Conservation (phyloP, 2,797 vertebrate genomes). For the Aselliscus stoliczkanus region DNA sequence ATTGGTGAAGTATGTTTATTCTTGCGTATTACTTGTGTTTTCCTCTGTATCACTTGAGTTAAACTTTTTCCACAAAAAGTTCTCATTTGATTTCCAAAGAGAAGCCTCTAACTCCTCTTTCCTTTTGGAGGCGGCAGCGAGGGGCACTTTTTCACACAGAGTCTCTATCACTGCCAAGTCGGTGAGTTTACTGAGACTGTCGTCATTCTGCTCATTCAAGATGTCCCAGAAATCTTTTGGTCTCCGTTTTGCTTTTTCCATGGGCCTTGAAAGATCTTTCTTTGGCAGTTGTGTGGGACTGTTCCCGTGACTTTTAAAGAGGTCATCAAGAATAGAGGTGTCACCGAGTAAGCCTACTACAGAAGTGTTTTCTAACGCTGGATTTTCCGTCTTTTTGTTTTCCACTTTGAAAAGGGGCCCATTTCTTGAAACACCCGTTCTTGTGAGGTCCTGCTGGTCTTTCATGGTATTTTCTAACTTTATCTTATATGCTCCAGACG, state of each 20-base stretch:
- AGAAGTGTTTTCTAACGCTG: slow-evolving; percentile 67
- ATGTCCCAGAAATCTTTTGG: slow-evolving; percentile 97
- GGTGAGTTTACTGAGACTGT: slow-evolving; percentile 89
- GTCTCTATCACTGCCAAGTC: slow-evolving; percentile 89
- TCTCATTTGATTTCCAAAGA: slow-evolving; percentile 95
- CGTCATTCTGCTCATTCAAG: slow-evolving; percentile 90
- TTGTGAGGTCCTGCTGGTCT: slow-evolving; percentile 54
- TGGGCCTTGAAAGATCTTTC: slow-evolving; percentile 54
- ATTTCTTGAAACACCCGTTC: slow-evolving; percentile 51
- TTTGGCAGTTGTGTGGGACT: slow-evolving; percentile 50
- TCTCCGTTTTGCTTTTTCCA: slow-evolving; percentile 79
- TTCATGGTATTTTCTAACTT: slow-evolving; percentile 47
- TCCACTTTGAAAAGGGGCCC: slow-evolving; percentile 58
- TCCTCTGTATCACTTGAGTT: slow-evolving; percentile 54
- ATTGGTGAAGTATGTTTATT: slow-evolving; percentile 35
- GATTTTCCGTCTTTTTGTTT: slow-evolving; percentile 61
- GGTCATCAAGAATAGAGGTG: slow-evolving; percentile 91
- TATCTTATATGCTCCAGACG: slow-evolving; percentile 62
- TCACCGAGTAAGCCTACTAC: slow-evolving; percentile 91
- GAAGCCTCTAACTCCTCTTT: slow-evolving; percentile 74
- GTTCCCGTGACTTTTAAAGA: slow-evolving; percentile 85
- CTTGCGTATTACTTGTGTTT: slow-evolving; percentile 18
- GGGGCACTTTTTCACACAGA: slow-evolving; percentile 83
- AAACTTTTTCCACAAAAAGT: slow-evolving; percentile 92
- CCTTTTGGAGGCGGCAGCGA: slow-evolving; percentile 64